Percentiles rank a stretch among this genome's conserved stretches.
Evolutionary conservation across 2,113 vertebrate species (phyloP).

Genomic region (Todiramphus chloris): DNA sequence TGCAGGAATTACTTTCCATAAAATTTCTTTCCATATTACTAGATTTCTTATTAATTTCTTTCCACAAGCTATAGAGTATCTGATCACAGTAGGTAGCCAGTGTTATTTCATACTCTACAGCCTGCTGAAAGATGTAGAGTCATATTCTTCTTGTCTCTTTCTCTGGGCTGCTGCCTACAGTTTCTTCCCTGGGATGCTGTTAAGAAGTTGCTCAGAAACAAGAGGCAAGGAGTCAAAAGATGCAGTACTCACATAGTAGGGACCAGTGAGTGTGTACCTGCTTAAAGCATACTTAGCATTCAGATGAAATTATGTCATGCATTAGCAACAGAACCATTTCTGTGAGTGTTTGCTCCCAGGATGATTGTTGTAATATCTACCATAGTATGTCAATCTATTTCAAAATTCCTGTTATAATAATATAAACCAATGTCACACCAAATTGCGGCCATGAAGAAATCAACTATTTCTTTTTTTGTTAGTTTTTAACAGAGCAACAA

Average conservation of each 20-base stretch:
- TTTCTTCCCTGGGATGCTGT: background rate
- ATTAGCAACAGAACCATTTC: background rate
- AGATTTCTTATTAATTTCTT: background rate
- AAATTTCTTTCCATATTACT: background rate
- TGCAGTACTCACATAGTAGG: background rate
- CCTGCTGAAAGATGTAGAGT: background rate
- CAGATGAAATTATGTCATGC: background rate
- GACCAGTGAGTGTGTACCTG: background rate
- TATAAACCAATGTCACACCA: background rate
- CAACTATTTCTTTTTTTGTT: background rate
- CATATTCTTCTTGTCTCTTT: background rate
- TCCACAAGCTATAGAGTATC: background rate
- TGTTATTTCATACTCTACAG: background rate
- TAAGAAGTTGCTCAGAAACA: background rate
- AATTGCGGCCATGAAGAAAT: background rate
- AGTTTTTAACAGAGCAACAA: background rate
- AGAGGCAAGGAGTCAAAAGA: background rate
- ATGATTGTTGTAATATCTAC: background rate
- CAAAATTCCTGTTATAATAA: background rate
- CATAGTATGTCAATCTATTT: background rate
- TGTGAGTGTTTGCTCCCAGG: background rate
- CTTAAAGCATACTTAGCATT: background rate
- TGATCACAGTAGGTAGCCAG: background rate
- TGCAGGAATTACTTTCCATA: constrained; percentile 7
- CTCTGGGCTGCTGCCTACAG: background rate